These are phyloP conservation scores for Acanthopleura granulata DNA, from an alignment of 2,888 invertebrate species.

Conservation along the genomic window DNA sequence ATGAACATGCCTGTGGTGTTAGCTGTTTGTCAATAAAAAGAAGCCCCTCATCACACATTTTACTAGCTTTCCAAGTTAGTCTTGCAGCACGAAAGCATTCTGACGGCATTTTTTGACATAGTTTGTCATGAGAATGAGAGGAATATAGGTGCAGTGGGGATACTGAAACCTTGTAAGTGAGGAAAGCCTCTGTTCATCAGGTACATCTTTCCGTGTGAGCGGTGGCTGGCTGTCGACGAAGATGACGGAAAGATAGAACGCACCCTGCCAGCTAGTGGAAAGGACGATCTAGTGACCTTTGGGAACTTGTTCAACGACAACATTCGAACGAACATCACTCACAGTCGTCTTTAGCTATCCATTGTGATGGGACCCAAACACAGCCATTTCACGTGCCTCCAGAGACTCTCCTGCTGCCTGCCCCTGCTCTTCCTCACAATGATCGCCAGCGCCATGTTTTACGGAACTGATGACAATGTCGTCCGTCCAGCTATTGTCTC, in stretches of 20 bases:
- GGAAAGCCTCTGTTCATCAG: neutral
- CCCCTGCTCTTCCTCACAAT: conserved; percentile 65
- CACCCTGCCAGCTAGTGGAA: conserved; percentile 12
- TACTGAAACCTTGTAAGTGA: no score
- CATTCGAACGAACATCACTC: conserved; percentile 51
- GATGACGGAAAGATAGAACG: conserved; percentile 15
- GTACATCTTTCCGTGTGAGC: conserved; percentile 47
- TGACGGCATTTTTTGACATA: no score
- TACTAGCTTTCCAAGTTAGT: no score
- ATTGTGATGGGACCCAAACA: conserved; percentile 64
- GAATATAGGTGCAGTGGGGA: no score
- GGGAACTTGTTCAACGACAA: conserved; percentile 35
- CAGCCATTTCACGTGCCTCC: conserved; percentile 62
- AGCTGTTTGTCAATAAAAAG: no score
- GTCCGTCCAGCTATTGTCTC: conserved; percentile 32
- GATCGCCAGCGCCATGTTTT: conserved; percentile 68
- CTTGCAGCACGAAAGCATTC: no score
- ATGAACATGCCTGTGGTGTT: no score
- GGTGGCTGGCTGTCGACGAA: conserved; percentile 44
- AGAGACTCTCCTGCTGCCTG: conserved; percentile 59
- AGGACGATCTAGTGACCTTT: conserved; percentile 10
- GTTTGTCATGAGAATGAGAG: no score
- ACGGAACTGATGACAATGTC: conserved; percentile 27
- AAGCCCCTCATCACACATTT: no score
- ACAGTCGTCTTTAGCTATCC: conserved; percentile 68